Percentiles rank a stretch among this genome's conserved stretches.
Conservation (phyloP, 1,140 invertebrate genomes). For the Leptestheria dahalacensis region DNA sequence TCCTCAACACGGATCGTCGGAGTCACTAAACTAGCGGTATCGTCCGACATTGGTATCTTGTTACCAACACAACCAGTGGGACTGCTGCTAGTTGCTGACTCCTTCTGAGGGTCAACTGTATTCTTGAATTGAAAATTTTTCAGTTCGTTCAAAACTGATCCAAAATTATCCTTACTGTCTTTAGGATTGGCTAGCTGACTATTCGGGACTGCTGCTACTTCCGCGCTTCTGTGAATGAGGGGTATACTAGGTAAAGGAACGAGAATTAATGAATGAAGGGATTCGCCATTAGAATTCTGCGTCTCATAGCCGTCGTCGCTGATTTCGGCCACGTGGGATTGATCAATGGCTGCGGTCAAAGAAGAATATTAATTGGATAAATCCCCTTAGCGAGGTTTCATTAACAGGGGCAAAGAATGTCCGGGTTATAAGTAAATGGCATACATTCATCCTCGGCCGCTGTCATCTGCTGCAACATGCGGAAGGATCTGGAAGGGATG, state of each 20-base stretch:
- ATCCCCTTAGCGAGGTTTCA: neutral
- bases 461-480: conserved; percentile 68
- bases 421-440: neutral
- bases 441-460: conserved; percentile 27
- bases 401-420: neutral
- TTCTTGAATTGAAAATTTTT: neutral
- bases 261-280: neutral
- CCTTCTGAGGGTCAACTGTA: neutral
- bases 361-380: neutral
- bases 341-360: neutral
- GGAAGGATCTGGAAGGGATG: conserved; percentile 72
- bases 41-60: neutral
- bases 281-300: neutral
- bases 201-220: no score
- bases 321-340: neutral
- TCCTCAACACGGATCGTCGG: neutral
- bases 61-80: neutral
- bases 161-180: neutral
- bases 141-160: neutral
- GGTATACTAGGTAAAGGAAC: neutral
- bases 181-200: no score
- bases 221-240: neutral
- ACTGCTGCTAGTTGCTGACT: neutral
- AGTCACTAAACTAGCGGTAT: neutral
- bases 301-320: conserved; percentile 2